A percentile compares a stretch with the other conserved stretches of the same genome.
phyloP scores from a whole-genome alignment of 2,888 invertebrate genomes.

The Sarcophaga subvicina region DNA sequence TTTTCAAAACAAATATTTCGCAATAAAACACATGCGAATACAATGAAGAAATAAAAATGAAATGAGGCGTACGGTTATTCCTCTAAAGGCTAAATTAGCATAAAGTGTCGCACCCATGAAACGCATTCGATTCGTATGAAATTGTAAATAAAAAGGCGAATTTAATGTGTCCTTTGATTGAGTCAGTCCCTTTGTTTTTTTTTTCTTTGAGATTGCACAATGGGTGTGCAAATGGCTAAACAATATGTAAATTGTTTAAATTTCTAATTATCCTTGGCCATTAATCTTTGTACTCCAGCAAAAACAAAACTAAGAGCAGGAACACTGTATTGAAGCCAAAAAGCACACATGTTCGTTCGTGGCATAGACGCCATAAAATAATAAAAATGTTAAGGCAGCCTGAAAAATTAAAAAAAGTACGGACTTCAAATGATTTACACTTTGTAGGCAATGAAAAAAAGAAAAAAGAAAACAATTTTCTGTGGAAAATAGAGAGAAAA shows the following conservation, averaged over 20 bases:
- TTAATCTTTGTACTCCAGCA: constrained; percentile 54
- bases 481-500: not conserved
- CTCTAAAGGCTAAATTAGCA: too few relatives aligned
- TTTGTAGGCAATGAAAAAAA: constrained; percentile 21
- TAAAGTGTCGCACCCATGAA: too few relatives aligned
- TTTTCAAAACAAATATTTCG: too few relatives aligned
- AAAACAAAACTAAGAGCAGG: not conserved
- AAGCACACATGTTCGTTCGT: not conserved
- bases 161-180: not conserved
- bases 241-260: constrained; percentile 60
- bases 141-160: not conserved
- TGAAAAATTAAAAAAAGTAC: constrained; percentile 34
- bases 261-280: constrained; percentile 69
- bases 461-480: not conserved
- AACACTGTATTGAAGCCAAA: not conserved
- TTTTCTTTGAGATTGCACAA: not conserved
- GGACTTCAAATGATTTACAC: constrained; percentile 49
- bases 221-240: constrained; percentile 29
- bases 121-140: not conserved
- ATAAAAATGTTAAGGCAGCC: constrained; percentile 26
- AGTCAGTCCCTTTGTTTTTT: not conserved
- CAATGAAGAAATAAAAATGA: too few relatives aligned
- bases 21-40: too few relatives aligned
- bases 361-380: constrained; percentile 14
- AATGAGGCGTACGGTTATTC: too few relatives aligned